Evolutionary conservation across 2,113 vertebrate genomes (phyloP), one percentile per base, ranked within the genome.

Genomic region (Ornithorhynchus anatinus): DNA sequence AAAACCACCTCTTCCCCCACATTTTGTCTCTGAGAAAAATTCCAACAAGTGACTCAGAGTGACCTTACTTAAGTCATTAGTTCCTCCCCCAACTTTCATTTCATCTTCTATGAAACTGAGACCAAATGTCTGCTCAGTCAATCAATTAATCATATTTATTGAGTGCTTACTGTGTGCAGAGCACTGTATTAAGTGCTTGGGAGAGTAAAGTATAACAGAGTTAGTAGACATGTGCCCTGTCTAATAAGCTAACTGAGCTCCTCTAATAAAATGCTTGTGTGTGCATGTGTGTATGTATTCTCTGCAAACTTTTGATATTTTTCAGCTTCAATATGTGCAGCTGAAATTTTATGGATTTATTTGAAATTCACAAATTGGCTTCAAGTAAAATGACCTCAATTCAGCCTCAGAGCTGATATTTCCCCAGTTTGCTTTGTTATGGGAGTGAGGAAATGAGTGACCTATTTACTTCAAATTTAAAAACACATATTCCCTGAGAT

Each of bases 391-490:
- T 10, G 2, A 71, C 66, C 29, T 40, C 10, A 23, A 0, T 17
- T 65, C 5, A 77, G 17, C 52, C 16, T 74, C 0, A 0, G 1
- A 3, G 17, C 33, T 44, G 5, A 78, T 16, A 9, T 56, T 75
- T 62, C n/a, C 51, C 27, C 14, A 64, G 4, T 22, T 59, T 22
- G 37, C 10, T 79, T 64, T 52, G 23, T 61, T 59, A 14, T 10
- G 5, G 33, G 69, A 54, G 31, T 10, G n/a, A 64, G 58, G 13
- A 72, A 72, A 6, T 16, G 12, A 4, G 7, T 50, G 56, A 44
- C 43, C 36, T 61, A 70, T 69, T 68, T 61, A 66, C 37, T 76
- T 60, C 29, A 53, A 23, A 57, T 72, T 79, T 59, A 53, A 77
- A 79, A 48, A 53, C 47, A 48, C 15, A 52, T 17, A 9, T 38